Evolutionary conservation across 1,140 invertebrate genomes (phyloP).

Genomic region (Trichonephila clavipes): DNA sequence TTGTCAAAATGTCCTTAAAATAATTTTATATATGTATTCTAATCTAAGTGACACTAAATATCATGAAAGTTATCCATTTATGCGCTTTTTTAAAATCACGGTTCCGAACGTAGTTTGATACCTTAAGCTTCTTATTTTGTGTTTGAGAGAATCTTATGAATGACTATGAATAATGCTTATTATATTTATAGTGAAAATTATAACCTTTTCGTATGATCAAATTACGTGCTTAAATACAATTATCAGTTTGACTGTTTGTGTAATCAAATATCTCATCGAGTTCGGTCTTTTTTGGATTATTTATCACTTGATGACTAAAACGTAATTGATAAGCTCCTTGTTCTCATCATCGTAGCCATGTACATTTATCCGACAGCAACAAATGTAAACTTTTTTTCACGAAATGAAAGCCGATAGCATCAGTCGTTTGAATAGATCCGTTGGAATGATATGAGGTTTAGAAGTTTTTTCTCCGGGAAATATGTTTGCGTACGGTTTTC

Average conservation of each 20-base stretch:
- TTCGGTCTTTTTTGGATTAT: neutral
- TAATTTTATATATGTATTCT: too few relatives aligned
- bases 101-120: too few relatives aligned
- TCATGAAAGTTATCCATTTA: too few relatives aligned
- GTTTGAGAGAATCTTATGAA: too few relatives aligned
- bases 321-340: neutral
- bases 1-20: too few relatives aligned
- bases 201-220: too few relatives aligned
- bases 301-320: slow-evolving; percentile 14
- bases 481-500: neutral
- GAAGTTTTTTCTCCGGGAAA: neutral
- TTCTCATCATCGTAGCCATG: neutral
- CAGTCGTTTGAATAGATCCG: neutral
- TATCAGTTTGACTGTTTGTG: neutral
- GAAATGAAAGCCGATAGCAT: neutral
- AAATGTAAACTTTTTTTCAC: neutral
- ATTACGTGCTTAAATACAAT: neutral
- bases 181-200: too few relatives aligned
- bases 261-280: neutral
- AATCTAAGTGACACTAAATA: too few relatives aligned
- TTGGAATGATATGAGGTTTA: neutral
- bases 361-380: neutral
- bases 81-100: too few relatives aligned
- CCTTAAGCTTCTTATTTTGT: too few relatives aligned
- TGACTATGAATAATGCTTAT: too few relatives aligned